phyloP scores from a whole-genome alignment of 2,888 invertebrate species.

The Dyspetes luteomarginatus region DNA sequence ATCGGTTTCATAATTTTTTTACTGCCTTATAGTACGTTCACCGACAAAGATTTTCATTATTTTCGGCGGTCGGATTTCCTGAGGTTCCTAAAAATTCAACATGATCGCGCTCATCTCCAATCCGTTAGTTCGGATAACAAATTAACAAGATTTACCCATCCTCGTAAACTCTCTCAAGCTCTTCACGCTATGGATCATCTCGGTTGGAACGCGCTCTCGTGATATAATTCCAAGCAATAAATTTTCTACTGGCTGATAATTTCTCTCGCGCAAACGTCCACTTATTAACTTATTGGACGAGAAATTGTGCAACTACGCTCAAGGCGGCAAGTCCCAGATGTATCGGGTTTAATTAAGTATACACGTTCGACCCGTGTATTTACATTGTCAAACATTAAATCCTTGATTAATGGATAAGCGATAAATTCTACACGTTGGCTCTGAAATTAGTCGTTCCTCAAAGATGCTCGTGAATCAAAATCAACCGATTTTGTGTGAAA shows the following conservation, averaged over 20 bases:
- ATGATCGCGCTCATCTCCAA: conserved; percentile 36
- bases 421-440: conserved; percentile 63
- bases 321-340: conserved; percentile 54
- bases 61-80: neutral
- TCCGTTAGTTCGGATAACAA: neutral
- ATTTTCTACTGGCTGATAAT: conserved; percentile 56
- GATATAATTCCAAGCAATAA: conserved; percentile 52
- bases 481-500: neutral
- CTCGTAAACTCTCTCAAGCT: conserved; percentile 36
- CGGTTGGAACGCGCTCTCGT: conserved; percentile 27
- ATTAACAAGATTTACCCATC: conserved; percentile 7
- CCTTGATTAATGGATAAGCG: conserved; percentile 66
- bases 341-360: conserved; percentile 67
- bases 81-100: conserved; percentile 11
- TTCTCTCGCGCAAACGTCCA: conserved; percentile 55
- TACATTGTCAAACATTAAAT: conserved; percentile 70
- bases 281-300: conserved; percentile 65
- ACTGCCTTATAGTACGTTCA: neutral
- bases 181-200: conserved; percentile 26
- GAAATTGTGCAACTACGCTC: conserved; percentile 56
- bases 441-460: conserved; percentile 39
- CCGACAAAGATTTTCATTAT: conserved; percentile 3
- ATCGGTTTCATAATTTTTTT: too few relatives aligned
- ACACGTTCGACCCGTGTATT: conserved; percentile 59
- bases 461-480: conserved; percentile 42